A percentile compares a stretch with the other conserved stretches of the same genome.
Evolutionary conservation across 2,888 invertebrate genomes (phyloP).

Genomic region (Aplocera efformata): DNA sequence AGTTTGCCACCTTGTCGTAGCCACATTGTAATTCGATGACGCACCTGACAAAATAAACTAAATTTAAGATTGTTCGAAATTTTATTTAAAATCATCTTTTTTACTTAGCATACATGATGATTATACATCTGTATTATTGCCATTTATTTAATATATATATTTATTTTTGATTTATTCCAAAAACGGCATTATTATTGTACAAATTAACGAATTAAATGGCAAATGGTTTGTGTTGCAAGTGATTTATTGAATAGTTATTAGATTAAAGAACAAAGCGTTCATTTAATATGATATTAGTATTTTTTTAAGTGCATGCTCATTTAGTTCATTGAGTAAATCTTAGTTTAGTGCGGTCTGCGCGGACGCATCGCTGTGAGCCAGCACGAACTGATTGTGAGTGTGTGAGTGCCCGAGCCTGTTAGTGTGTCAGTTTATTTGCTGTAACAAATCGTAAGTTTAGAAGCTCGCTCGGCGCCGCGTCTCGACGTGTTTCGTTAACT

Average conservation of each 20-base stretch:
- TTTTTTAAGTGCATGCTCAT: neutral
- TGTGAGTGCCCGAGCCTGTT: conserved; percentile 27
- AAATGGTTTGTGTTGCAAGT: too few relatives aligned
- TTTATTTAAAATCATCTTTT: conserved; percentile 1
- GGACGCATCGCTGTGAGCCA: conserved; percentile 46
- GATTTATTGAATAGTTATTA: too few relatives aligned
- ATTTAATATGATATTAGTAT: too few relatives aligned
- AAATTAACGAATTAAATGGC: too few relatives aligned
- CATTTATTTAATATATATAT: too few relatives aligned
- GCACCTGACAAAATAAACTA: conserved; percentile 56
- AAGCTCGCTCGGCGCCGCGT: conserved; percentile 52
- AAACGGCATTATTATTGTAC: too few relatives aligned
- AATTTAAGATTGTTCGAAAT: conserved; percentile 3
- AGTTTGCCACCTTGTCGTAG: conserved; percentile 49
- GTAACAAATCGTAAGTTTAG: conserved; percentile 52
- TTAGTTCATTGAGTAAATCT: conserved; percentile 69
- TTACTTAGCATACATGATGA: too few relatives aligned
- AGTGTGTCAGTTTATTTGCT: conserved; percentile 42
- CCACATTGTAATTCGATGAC: conserved; percentile 60
- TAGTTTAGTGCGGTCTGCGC: conserved; percentile 43
- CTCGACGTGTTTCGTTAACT: conserved; percentile 54
- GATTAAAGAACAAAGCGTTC: too few relatives aligned
- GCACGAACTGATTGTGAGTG: conserved; percentile 40
- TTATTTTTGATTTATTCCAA: too few relatives aligned
- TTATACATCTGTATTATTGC: too few relatives aligned